Conservation (phyloP, 2,113 vertebrate species). For the Percina caprodes region DNA sequence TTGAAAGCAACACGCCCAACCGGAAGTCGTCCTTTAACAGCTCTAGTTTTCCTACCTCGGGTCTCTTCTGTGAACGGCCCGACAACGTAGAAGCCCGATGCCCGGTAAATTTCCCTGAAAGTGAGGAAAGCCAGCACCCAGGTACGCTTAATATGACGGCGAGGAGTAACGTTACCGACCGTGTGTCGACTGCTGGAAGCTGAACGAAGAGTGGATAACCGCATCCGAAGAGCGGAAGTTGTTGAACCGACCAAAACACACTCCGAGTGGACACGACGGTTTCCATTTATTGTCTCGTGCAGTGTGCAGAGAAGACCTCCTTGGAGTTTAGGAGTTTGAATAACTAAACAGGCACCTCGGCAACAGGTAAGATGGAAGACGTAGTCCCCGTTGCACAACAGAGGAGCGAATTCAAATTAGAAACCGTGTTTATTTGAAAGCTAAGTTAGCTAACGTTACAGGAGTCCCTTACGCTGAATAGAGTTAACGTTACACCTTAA, state of each 20-base stretch:
- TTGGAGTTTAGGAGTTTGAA: neutral
- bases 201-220: neutral
- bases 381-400: no score
- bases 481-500: neutral
- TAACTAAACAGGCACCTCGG: neutral
- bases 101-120: neutral
- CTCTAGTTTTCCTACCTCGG: neutral
- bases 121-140: fast-evolving
- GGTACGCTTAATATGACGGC: neutral
- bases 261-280: neutral
- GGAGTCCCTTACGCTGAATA: neutral
- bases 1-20: slow-evolving; percentile 55
- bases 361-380: slow-evolving; percentile 28
- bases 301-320: neutral
- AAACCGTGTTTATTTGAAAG: neutral
- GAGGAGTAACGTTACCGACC: neutral
- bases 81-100: neutral
- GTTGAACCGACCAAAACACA: slow-evolving; percentile 10
- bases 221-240: slow-evolving; percentile 29
- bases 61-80: neutral
- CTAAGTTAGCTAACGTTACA: slow-evolving; percentile 10
- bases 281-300: neutral
- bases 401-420: fast-evolving
- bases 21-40: slow-evolving; percentile 11
- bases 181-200: neutral